Evolutionary conservation across 2,888 invertebrate genomes (phyloP).

Genomic region (Osmoderma eremita): DNA sequence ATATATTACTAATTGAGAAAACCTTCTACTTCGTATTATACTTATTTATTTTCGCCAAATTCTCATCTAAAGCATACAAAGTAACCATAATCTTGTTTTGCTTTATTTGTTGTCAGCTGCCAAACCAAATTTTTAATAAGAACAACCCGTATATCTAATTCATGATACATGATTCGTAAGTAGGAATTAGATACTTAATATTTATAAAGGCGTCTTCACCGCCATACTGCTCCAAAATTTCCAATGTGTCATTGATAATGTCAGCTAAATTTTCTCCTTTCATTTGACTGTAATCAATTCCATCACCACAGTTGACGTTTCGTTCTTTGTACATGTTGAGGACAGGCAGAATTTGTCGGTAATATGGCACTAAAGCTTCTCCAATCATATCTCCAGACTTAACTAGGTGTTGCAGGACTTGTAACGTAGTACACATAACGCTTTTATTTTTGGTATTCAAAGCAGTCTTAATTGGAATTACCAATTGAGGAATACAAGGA

Average conservation of each 20-base stretch:
- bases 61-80: not conserved
- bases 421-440: slow-evolving; percentile 85
- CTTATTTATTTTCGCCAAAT: not conserved
- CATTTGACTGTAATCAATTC: slow-evolving; percentile 89
- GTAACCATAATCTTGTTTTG: not conserved
- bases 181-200: slow-evolving; percentile 98
- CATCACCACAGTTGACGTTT: slow-evolving; percentile 87
- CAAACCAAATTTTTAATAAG: not conserved
- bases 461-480: slow-evolving; percentile 93
- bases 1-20: too few relatives aligned
- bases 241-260: slow-evolving; percentile 91
- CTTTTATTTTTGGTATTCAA: slow-evolving; percentile 83
- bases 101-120: not conserved
- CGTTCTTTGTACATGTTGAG: slow-evolving; percentile 89
- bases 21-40: too few relatives aligned
- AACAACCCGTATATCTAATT: slow-evolving; percentile 66
- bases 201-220: slow-evolving; percentile 98
- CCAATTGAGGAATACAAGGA: slow-evolving; percentile 90
- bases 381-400: slow-evolving; percentile 88
- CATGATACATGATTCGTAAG: slow-evolving; percentile 91
- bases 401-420: slow-evolving; percentile 87
- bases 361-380: slow-evolving; percentile 95
- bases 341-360: slow-evolving; percentile 90
- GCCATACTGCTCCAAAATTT: slow-evolving; percentile 89
- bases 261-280: slow-evolving; percentile 89